Conservation (phyloP, 2,797 vertebrate species). For the Eutrigla gurnardus region DNA sequence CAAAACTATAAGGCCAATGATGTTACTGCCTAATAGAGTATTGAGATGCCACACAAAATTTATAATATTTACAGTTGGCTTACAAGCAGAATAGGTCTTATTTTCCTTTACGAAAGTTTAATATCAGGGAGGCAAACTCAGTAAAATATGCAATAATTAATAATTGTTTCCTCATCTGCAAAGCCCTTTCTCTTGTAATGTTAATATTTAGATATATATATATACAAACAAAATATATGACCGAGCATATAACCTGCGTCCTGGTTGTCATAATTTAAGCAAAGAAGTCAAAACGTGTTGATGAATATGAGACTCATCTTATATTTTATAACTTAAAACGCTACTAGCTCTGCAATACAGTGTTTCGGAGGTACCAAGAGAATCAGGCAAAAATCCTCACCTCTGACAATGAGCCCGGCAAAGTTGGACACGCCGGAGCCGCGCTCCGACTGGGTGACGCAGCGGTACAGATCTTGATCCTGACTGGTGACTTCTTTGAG, state of each 20-base stretch:
- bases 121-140: too few species aligned
- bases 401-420: constrained; percentile 96
- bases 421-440: constrained; percentile 98
- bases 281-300: neutral
- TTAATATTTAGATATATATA: neutral
- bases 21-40: too few species aligned
- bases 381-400: constrained; percentile 75
- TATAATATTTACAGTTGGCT: too few species aligned
- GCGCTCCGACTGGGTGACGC: constrained; percentile 96
- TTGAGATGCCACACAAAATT: too few species aligned
- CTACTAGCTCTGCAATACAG: neutral
- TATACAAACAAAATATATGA: neutral
- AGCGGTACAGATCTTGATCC: constrained; percentile 96
- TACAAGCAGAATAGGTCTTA: too few species aligned
- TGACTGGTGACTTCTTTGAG: constrained; percentile 95
- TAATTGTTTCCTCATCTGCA: too few species aligned
- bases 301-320: neutral
- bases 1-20: too few species aligned
- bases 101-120: too few species aligned
- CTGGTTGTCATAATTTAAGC: neutral
- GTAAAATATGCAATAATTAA: too few species aligned
- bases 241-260: neutral
- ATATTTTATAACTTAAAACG: neutral
- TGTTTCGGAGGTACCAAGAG: neutral
- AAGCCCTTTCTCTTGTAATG: too few species aligned